phyloP scores from a whole-genome alignment of 2,888 invertebrate genomes.

The Cryptophagus acutangulus region DNA sequence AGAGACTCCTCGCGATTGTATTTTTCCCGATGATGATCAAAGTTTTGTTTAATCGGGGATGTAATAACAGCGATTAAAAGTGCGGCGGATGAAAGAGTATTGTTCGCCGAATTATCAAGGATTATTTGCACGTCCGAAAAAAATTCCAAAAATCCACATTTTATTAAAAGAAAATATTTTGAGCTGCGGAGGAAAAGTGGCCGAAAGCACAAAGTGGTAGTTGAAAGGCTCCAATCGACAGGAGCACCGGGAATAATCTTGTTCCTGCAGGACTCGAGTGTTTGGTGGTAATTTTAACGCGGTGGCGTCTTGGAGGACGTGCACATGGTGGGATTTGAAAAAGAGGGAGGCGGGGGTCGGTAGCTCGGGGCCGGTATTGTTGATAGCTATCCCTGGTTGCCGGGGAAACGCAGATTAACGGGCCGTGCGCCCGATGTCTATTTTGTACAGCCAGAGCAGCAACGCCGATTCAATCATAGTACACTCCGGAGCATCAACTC shows the following conservation, averaged over 20 bases:
- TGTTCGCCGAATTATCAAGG: too few species aligned
- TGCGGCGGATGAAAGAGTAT: too few species aligned
- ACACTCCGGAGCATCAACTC: constrained; percentile 37
- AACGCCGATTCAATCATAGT: constrained; percentile 49
- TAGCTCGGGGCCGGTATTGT: constrained; percentile 42
- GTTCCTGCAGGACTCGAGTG: constrained; percentile 26
- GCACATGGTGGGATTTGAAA: neutral
- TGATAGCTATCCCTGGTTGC: constrained; percentile 51
- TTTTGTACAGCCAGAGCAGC: constrained; percentile 46
- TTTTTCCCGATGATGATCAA: too few species aligned
- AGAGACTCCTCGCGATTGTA: too few species aligned
- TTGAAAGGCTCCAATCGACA: constrained; percentile 30
- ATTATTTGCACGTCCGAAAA: too few species aligned
- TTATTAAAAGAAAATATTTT: too few species aligned
- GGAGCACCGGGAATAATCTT: too few species aligned
- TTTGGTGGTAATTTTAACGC: constrained; percentile 22
- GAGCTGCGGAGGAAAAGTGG: too few species aligned
- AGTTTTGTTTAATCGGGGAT: too few species aligned
- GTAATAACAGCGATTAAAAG: too few species aligned
- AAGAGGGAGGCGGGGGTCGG: constrained; percentile 9
- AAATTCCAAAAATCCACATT: too few species aligned
- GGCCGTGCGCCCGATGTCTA: constrained; percentile 50
- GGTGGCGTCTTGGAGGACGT: constrained; percentile 2
- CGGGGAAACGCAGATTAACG: constrained; percentile 50
- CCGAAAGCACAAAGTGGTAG: too few species aligned